phyloP scores from a whole-genome alignment of 2,797 vertebrate species.

The Nannoperca australis region DNA sequence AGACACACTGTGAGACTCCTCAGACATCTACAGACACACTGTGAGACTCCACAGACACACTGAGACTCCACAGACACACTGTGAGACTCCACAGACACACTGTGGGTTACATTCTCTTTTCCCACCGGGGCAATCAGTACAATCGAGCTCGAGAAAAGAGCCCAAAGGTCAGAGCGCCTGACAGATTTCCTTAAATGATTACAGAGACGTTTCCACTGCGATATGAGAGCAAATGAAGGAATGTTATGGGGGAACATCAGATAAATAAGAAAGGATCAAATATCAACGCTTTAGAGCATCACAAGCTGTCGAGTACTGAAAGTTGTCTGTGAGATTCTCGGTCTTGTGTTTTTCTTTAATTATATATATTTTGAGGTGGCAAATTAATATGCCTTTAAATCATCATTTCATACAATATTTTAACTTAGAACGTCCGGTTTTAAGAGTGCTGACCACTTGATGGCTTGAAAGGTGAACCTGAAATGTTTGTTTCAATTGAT shows the following conservation, averaged over 20 bases:
- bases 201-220: background rate
- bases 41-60: no score
- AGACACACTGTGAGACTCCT: no score
- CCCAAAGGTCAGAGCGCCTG: slow-evolving; percentile 11
- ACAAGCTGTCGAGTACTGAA: background rate
- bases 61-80: no score
- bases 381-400: no score
- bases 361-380: background rate
- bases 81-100: no score
- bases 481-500: no score
- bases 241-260: background rate
- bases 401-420: background rate
- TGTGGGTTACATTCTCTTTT: no score
- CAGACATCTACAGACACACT: no score
- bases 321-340: background rate
- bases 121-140: no score
- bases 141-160: no score
- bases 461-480: no score
- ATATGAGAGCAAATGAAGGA: background rate
- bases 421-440: background rate
- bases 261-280: background rate
- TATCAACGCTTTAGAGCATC: background rate
- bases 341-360: background rate
- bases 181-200: background rate
- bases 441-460: no score